These are phyloP conservation scores for Cydia pomonella DNA, from an alignment of 1,140 invertebrate genomes.

Conservation along the genomic window DNA sequence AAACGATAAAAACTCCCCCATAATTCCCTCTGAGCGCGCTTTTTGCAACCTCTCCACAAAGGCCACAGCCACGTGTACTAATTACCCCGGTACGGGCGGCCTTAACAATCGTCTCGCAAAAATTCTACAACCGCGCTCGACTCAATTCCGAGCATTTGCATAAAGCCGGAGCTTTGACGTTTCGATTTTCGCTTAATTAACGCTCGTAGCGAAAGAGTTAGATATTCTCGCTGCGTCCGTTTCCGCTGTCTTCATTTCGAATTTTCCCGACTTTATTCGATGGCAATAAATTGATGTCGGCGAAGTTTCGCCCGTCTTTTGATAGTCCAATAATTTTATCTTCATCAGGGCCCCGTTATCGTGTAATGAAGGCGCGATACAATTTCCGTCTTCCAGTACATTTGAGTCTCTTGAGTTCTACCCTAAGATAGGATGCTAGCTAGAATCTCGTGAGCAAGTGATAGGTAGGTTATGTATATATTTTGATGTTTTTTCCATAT, in stretches of 20 bases:
- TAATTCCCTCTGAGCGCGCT: neutral
- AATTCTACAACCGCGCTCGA: constrained; percentile 56
- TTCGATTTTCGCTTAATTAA: constrained; percentile 78
- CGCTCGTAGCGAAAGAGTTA: constrained; percentile 66
- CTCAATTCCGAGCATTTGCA: constrained; percentile 70
- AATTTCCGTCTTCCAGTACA: constrained; percentile 3
- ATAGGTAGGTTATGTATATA: too few species aligned
- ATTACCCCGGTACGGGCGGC: constrained; percentile 51
- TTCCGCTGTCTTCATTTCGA: constrained; percentile 57
- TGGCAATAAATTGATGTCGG: constrained; percentile 65
- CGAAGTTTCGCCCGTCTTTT: constrained; percentile 58
- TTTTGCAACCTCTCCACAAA: neutral
- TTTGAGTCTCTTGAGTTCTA: neutral
- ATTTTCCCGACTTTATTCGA: constrained; percentile 60
- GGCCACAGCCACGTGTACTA: constrained; percentile 41
- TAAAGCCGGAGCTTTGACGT: constrained; percentile 69
- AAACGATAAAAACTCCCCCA: constrained; percentile 1
- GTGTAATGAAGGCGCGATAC: constrained; percentile 47
- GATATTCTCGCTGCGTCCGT: constrained; percentile 51
- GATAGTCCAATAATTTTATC: constrained; percentile 68
- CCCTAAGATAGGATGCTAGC: neutral
- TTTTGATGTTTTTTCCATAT: too few species aligned
- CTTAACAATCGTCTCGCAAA: constrained; percentile 61
- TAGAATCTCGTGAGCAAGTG: too few species aligned
- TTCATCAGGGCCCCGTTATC: constrained; percentile 56